Evolutionary conservation across 2,113 vertebrate species (phyloP), one percentile per base, ranked within the genome.

Genomic region (Halichoeres trimaculatus): DNA sequence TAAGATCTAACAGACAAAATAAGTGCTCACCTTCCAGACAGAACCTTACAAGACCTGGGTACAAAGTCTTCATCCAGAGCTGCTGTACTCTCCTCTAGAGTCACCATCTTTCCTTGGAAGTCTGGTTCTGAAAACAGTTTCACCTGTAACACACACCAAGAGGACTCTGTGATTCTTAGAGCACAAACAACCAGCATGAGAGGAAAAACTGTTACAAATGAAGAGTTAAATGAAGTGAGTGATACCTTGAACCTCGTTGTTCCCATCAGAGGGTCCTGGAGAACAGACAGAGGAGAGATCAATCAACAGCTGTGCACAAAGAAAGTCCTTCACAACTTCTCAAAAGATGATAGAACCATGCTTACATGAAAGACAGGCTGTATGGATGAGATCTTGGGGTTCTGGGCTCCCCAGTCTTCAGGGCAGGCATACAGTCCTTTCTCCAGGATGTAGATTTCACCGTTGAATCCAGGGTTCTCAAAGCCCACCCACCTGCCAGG

Each of bases 361-460:
- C 94, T 96, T 95, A 99, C 98, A 90, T 94, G 89, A 83, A 95
- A 74, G 23, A 98, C 94, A 1, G 97, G 98, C 66, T 97, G 96
- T 73, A 98, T 88, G 65, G 98, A 99, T 30, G 95, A 94, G 70
- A 99, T 95, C 81, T 89, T 96, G 88, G 50, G 93, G 59, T 92
- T 94, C 59, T 83, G 92, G 17, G 93, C 95, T 30, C 97, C 96
- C 98, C 98, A 99, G 79, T 98, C 95, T 67, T 96, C 95, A 1
- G 92, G 93, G 74, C 62, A 92, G 45, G 93, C 84, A 22, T 99
- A 99, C 2, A 97, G 84, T 76, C 97, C 98, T 90, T 96, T 98
- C 85, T 97, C 94, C 81, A 99, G 88, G 48, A 99, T 58, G 9
- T 97, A 98, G 52, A 96, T 91, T 72, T 98, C 96, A 23, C 98